phyloP scores from a whole-genome alignment of 2,113 vertebrate genomes.

The chimpanzee (Pan troglodytes) region NHGRI_mPanTro3-v2.1_pri NC_086016.1:47873501-47874000 shows the following conservation, averaged over 20 bases:
- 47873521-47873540: too few relatives aligned
- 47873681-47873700: too few relatives aligned
- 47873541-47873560: too few relatives aligned
- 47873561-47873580: too few relatives aligned
- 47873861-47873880: fast-evolving
- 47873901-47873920: background rate
- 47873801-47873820: too few relatives aligned
- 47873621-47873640: too few relatives aligned
- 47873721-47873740: background rate
- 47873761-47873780: background rate
- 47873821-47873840: fast-evolving
- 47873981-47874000: background rate
- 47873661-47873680: fast-evolving
- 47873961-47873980: background rate
- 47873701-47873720: background rate
- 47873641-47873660: background rate
- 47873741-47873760: background rate
- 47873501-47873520: too few relatives aligned
- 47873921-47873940: background rate
- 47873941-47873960: too few relatives aligned
- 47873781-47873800: background rate
- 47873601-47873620: background rate
- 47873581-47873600: too few relatives aligned
- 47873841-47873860: fast-evolving
- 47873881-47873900: background rate